A percentile compares a stretch with the other conserved stretches of the same genome.
Conservation (phyloP, 2,113 vertebrate genomes). For the Nesospiza acunhae region DNA sequence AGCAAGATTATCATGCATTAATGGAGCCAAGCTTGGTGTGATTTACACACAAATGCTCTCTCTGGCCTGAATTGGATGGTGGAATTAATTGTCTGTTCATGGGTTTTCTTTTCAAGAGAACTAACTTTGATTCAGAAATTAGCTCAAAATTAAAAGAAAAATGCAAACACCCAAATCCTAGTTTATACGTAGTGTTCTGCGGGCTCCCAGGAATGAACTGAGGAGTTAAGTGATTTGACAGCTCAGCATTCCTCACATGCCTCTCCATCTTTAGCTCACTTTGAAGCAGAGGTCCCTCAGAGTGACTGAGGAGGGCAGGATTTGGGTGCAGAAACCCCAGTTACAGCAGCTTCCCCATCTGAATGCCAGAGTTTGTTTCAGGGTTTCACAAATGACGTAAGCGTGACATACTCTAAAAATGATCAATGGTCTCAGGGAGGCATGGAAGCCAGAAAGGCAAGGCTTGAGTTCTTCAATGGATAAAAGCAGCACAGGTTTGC, state of each 20-base stretch:
- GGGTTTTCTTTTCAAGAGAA: neutral
- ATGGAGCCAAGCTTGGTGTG: neutral
- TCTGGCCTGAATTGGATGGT: neutral
- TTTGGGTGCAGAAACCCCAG: neutral
- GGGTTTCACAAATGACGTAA: neutral
- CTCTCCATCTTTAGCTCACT: neutral
- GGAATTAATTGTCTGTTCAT: neutral
- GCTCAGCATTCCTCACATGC: neutral
- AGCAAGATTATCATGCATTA: neutral
- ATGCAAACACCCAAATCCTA: neutral
- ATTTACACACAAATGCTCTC: neutral
- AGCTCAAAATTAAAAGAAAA: neutral
- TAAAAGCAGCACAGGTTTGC: neutral
- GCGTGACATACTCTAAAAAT: neutral
- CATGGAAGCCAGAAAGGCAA: neutral
- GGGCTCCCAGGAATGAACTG: neutral
- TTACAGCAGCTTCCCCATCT: neutral
- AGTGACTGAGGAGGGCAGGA: neutral
- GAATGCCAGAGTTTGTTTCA: neutral
- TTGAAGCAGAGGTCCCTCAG: neutral
- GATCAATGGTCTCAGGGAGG: neutral
- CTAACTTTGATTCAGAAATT: neutral
- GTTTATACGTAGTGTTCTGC: neutral
- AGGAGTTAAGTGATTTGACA: neutral
- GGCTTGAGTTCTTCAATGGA: neutral